Evolutionary conservation across 2,797 vertebrate genomes (phyloP).

Genomic region (Sebastes oblongus): DNA sequence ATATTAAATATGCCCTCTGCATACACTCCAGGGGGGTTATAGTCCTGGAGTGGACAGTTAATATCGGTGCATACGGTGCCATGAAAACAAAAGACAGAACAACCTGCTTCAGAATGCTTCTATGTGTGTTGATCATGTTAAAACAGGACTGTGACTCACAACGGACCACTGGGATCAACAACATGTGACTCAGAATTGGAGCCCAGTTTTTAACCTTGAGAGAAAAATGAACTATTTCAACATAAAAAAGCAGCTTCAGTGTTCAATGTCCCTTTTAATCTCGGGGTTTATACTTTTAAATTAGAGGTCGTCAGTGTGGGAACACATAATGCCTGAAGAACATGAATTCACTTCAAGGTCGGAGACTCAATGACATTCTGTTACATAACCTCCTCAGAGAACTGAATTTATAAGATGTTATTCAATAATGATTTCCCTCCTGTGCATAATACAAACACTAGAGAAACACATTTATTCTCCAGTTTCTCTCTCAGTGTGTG

Average conservation of each 20-base stretch:
- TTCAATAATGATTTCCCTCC: constrained; percentile 17
- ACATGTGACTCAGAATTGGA: constrained; percentile 32
- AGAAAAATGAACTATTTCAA: constrained; percentile 21
- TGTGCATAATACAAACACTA: background rate
- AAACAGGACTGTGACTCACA: constrained; percentile 32
- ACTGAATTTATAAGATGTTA: constrained; percentile 12
- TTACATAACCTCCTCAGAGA: constrained; percentile 64
- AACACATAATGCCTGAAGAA: constrained; percentile 32
- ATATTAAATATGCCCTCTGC: background rate
- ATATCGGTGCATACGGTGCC: background rate
- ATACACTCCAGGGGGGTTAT: background rate
- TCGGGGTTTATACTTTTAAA: constrained; percentile 37
- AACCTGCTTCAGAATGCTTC: background rate
- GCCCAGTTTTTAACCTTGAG: constrained; percentile 43
- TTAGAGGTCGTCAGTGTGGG: constrained; percentile 27
- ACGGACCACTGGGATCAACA: constrained; percentile 20
- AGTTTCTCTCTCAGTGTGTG: background rate
- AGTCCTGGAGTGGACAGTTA: background rate
- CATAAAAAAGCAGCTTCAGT: background rate
- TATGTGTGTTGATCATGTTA: constrained; percentile 15
- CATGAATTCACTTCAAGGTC: constrained; percentile 64
- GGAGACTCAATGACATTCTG: constrained; percentile 48
- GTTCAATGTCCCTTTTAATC: constrained; percentile 10
- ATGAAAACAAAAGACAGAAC: constrained; percentile 15
- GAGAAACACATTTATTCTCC: background rate